Evolutionary conservation across 2,797 vertebrate genomes (phyloP).

Genomic region (Lutjanus argentimaculatus): DNA sequence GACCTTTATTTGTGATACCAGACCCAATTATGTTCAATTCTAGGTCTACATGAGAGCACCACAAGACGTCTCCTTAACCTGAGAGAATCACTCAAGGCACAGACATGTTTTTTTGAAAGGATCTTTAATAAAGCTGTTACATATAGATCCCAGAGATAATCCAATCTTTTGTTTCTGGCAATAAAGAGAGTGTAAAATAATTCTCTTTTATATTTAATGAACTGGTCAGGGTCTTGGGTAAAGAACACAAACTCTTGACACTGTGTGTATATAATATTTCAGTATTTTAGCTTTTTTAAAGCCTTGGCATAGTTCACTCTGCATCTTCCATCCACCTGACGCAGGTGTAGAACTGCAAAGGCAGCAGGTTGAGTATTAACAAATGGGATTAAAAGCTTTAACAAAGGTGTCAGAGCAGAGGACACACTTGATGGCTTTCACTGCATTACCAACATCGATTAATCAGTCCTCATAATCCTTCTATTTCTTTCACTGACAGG

Average conservation of each 20-base stretch:
- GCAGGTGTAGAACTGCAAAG: constrained; percentile 72
- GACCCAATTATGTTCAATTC: not conserved
- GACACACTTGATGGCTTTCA: constrained; percentile 80
- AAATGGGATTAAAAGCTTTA: constrained; percentile 81
- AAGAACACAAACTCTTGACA: not conserved
- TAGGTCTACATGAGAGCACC: not conserved
- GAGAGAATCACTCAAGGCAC: constrained; percentile 9
- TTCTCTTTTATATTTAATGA: not conserved
- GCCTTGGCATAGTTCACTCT: constrained; percentile 11
- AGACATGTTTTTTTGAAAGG: constrained; percentile 32
- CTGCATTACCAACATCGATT: constrained; percentile 78
- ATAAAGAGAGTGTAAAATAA: not conserved
- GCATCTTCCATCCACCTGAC: constrained; percentile 51
- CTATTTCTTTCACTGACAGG: constrained; percentile 52
- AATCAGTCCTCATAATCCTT: constrained; percentile 79
- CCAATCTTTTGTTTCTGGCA: constrained; percentile 6
- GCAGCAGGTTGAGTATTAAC: constrained; percentile 83
- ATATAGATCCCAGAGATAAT: constrained; percentile 8
- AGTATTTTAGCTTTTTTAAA: constrained; percentile 11
- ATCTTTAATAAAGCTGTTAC: constrained; percentile 48
- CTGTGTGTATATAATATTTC: not conserved
- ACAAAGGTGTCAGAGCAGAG: constrained; percentile 79
- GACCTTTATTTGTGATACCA: not conserved
- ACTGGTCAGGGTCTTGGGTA: not conserved
- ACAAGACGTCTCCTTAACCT: too few species aligned